Evolutionary conservation across 2,113 vertebrate genomes (phyloP).

Genomic region (Cebus imitator): DNA sequence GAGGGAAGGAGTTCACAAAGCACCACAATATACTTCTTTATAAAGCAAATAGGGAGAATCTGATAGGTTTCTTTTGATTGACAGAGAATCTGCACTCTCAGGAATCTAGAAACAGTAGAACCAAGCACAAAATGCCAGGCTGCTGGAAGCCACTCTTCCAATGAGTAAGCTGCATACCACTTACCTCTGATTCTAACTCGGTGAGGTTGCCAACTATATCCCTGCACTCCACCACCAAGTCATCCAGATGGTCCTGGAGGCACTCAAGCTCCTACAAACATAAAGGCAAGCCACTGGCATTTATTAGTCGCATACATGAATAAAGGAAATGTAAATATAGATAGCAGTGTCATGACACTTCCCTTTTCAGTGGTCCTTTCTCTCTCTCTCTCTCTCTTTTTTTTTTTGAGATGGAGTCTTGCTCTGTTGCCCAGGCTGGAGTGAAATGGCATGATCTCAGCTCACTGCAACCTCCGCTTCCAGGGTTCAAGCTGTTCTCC

Average conservation of each 20-base stretch:
- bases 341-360: not conserved
- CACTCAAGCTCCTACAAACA: conserved; percentile 93
- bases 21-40: not conserved
- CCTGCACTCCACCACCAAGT: conserved; percentile 91
- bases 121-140: not conserved
- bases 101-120: not conserved
- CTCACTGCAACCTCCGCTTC: too few relatives aligned
- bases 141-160: not conserved
- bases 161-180: not conserved
- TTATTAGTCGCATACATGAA: not conserved
- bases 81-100: not conserved
- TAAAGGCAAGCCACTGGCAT: not conserved
- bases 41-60: not conserved
- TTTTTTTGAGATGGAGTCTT: too few relatives aligned
- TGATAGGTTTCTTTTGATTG: not conserved
- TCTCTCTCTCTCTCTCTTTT: too few relatives aligned
- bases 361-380: not conserved
- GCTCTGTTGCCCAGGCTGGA: too few relatives aligned
- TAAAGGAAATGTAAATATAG: not conserved
- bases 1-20: not conserved
- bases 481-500: too few relatives aligned
- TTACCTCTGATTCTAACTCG: conserved; percentile 96
- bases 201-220: conserved; percentile 97
- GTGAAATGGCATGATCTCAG: too few relatives aligned
- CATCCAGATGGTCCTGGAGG: conserved; percentile 97